phyloP scores from a whole-genome alignment of 2,797 vertebrate species.

The Phylloscopus collybita region DNA sequence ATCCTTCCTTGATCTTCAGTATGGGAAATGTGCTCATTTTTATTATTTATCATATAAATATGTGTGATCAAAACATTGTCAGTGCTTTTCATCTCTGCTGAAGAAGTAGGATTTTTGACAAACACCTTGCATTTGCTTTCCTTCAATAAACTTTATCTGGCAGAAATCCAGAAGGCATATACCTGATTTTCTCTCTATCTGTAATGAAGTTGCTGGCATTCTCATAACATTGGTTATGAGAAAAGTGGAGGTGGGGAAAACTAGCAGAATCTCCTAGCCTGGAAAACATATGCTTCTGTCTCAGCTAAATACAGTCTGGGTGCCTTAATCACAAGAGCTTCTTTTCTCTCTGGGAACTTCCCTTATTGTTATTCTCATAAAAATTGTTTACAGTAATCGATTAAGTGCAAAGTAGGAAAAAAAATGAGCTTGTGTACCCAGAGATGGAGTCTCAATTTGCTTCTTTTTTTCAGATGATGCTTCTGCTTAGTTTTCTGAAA shows the following conservation, averaged over 20 bases:
- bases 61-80: conserved; percentile 54
- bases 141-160: neutral
- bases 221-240: neutral
- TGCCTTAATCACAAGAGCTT: neutral
- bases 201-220: conserved; percentile 31
- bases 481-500: neutral
- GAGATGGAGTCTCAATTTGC: neutral
- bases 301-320: neutral
- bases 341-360: neutral
- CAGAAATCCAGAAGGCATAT: conserved; percentile 14
- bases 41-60: conserved; percentile 61
- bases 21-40: conserved; percentile 43
- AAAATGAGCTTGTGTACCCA: neutral
- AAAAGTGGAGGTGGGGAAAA: neutral
- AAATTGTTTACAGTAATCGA: neutral
- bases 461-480: neutral
- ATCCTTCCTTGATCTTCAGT: conserved; percentile 35
- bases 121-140: conserved; percentile 24
- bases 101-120: conserved; percentile 28
- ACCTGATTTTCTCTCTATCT: neutral
- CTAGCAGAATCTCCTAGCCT: neutral
- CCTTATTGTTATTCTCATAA: neutral
- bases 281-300: neutral
- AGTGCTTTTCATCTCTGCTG: conserved; percentile 52
- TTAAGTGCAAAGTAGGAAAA: neutral